phyloP scores from a whole-genome alignment of 2,113 vertebrate genomes.

The Xiphias gladius region DNA sequence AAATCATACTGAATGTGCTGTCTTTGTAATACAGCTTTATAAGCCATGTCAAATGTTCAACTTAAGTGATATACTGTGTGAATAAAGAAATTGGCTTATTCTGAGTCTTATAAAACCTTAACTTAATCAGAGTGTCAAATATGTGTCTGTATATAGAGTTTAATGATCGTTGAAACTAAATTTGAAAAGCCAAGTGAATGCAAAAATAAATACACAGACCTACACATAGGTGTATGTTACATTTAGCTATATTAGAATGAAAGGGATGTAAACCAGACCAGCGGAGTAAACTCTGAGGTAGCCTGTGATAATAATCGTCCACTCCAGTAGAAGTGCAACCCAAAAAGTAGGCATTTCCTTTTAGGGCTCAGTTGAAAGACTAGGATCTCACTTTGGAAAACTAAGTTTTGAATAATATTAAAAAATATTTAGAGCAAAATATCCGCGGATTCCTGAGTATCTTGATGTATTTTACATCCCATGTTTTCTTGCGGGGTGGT shows the following conservation, averaged over 20 bases:
- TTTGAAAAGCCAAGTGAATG: constrained; percentile 5
- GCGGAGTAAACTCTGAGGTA: background rate
- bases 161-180: constrained; percentile 23
- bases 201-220: background rate
- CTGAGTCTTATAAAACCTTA: constrained; percentile 18
- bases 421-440: too few relatives aligned
- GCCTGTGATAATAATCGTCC: background rate
- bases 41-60: constrained; percentile 68
- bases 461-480: background rate
- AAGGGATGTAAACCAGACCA: background rate
- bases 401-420: background rate
- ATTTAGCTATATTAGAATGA: background rate
- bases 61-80: constrained; percentile 63
- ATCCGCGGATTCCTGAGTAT: background rate
- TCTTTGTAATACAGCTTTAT: constrained; percentile 56
- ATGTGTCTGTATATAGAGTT: constrained; percentile 21
- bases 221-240: background rate
- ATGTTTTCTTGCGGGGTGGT: background rate
- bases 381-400: background rate
- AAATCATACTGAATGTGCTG: constrained; percentile 74
- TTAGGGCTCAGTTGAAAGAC: background rate
- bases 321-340: background rate
- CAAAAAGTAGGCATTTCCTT: background rate
- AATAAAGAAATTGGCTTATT: constrained; percentile 57
- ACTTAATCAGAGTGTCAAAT: constrained; percentile 24